Percentiles rank a stretch among this genome's conserved stretches.
phyloP scores from a whole-genome alignment of 2,797 vertebrate genomes.

The Coregonus suidteri region DNA sequence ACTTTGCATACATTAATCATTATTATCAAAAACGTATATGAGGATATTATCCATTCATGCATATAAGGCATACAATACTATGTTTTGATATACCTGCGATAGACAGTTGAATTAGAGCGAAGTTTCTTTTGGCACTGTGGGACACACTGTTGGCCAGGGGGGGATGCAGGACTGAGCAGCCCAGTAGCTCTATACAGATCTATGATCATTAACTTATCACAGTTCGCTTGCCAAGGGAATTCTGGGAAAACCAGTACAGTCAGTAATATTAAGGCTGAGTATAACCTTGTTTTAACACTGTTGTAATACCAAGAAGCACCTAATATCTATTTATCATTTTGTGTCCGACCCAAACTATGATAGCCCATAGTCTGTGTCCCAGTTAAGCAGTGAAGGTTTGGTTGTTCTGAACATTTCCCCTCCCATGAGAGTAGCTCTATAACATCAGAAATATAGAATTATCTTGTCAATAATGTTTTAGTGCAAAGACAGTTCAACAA shows the following conservation, averaged over 20 bases:
- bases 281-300: neutral
- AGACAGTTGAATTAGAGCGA: constrained; percentile 39
- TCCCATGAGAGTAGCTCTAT: neutral
- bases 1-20: constrained; percentile 45
- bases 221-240: neutral
- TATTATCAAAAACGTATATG: constrained; percentile 59
- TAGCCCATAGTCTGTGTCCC: constrained; percentile 22
- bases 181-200: neutral
- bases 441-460: constrained; percentile 6
- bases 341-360: neutral
- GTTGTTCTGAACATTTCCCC: neutral
- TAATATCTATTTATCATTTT: neutral
- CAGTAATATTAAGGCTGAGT: too few relatives aligned
- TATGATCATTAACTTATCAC: neutral
- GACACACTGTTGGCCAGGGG: neutral
- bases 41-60: constrained; percentile 66
- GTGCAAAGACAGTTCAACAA: constrained; percentile 73
- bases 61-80: constrained; percentile 58
- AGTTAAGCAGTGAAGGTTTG: constrained; percentile 22
- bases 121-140: constrained; percentile 33
- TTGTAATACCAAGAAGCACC: neutral
- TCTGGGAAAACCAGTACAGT: neutral
- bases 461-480: constrained; percentile 58
- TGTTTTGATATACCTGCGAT: constrained; percentile 49
- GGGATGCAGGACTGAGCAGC: neutral